Percentiles rank a stretch among this genome's conserved stretches.
Conservation (phyloP, 2,888 invertebrate genomes). For the Rhagium mordax region DNA sequence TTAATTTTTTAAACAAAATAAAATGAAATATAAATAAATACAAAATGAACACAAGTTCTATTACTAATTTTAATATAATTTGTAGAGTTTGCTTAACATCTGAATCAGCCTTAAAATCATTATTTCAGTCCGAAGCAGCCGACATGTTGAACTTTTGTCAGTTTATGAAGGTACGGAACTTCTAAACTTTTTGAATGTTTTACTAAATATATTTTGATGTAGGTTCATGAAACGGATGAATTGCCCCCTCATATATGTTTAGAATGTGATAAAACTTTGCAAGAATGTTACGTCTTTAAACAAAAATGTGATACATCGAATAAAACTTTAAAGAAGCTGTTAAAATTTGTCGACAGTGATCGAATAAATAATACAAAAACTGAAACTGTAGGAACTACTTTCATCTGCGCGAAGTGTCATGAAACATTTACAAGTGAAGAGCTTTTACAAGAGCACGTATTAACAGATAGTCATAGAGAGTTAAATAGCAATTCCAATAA, state of each 20-base stretch:
- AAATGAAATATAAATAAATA: no score
- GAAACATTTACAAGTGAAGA: constrained; percentile 9
- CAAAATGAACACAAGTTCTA: constrained; percentile 3
- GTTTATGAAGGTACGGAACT: constrained; percentile 42
- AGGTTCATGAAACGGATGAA: constrained; percentile 51
- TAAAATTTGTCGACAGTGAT: neutral
- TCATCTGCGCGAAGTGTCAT: neutral
- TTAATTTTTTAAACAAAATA: no score
- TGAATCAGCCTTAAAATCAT: constrained; percentile 40
- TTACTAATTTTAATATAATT: constrained; percentile 38
- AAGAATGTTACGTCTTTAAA: constrained; percentile 57
- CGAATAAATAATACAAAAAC: neutral
- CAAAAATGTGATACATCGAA: constrained; percentile 56
- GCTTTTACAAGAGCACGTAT: constrained; percentile 15
- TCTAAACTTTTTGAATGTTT: neutral
- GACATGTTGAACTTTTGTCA: constrained; percentile 46
- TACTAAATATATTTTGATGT: constrained; percentile 27
- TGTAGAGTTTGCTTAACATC: constrained; percentile 52
- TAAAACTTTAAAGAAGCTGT: constrained; percentile 39
- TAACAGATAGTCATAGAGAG: neutral
- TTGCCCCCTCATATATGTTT: constrained; percentile 57
- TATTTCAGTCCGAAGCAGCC: constrained; percentile 44
- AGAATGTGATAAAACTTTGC: constrained; percentile 52
- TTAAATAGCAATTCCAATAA: neutral
- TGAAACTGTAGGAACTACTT: neutral